phyloP scores from a whole-genome alignment of 2,888 invertebrate species.

The Globia sparganii region DNA sequence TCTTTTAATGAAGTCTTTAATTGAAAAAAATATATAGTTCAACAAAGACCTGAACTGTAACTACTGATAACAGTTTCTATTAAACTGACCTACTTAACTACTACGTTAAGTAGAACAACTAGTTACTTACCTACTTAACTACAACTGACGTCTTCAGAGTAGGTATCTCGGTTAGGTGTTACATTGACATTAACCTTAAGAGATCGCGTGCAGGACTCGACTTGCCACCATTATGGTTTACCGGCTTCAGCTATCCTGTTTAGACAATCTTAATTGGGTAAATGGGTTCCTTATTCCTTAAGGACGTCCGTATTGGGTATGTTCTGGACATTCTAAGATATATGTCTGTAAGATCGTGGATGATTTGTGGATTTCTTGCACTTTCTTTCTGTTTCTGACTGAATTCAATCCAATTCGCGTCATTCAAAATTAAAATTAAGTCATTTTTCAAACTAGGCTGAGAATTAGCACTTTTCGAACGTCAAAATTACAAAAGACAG shows the following conservation, averaged over 20 bases:
- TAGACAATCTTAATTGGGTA: slow-evolving; percentile 55
- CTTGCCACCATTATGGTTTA: slow-evolving; percentile 19
- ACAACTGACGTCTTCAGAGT: background rate
- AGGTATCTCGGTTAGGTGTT: background rate
- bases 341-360: background rate
- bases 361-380: background rate
- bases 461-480: background rate
- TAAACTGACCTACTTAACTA: slow-evolving; percentile 10
- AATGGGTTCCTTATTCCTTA: slow-evolving; percentile 53
- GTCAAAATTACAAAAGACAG: background rate
- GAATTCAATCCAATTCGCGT: no score
- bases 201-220: slow-evolving; percentile 55
- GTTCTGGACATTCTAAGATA: background rate
- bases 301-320: slow-evolving; percentile 32
- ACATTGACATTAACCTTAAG: slow-evolving; percentile 62
- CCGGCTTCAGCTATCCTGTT: slow-evolving; percentile 49
- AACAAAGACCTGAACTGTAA: background rate
- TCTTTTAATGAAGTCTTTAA: background rate
- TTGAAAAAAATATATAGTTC: background rate
- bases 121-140: slow-evolving; percentile 14
- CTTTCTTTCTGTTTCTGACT: background rate
- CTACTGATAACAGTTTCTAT: slow-evolving; percentile 3
- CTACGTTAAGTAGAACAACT: no score
- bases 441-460: background rate
- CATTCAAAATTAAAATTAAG: no score